phyloP scores from a whole-genome alignment of 2,113 vertebrate genomes.

The Lepus europaeus region DNA sequence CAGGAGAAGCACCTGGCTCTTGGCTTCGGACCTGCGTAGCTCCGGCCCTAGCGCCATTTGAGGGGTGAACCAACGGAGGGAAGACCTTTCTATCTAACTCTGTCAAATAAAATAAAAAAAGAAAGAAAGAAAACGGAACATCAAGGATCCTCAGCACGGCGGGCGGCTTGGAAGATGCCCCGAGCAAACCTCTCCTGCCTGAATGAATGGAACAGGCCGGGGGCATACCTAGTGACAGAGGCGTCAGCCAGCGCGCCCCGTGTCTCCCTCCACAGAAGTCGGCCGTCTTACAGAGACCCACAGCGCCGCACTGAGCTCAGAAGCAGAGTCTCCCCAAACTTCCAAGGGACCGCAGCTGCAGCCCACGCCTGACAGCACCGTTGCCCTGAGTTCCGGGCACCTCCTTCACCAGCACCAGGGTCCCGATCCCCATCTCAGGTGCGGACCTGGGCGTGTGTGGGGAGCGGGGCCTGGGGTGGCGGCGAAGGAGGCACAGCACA shows the following conservation, averaged over 20 bases:
- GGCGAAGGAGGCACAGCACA: not conserved
- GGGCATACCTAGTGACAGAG: not conserved
- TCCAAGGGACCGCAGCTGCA: not conserved
- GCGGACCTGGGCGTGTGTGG: not conserved
- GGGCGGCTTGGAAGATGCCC: not conserved
- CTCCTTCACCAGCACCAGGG: not conserved
- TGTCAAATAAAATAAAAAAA: too few relatives aligned
- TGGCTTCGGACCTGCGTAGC: too few relatives aligned
- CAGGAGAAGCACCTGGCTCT: too few relatives aligned
- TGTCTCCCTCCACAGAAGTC: not conserved
- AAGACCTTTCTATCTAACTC: too few relatives aligned
- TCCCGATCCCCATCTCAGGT: not conserved
- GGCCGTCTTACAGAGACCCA: not conserved
- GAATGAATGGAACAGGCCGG: not conserved
- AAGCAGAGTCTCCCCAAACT: not conserved
- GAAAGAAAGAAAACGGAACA: not conserved
- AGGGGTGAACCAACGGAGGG: too few relatives aligned
- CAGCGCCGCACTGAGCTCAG: not conserved
- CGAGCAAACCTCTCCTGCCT: conserved; percentile 7
- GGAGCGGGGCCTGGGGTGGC: not conserved
- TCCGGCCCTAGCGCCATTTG: too few relatives aligned
- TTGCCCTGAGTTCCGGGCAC: not conserved
- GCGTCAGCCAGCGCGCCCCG: not conserved
- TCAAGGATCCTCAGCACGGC: not conserved
- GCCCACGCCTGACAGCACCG: not conserved